Evolutionary conservation across 2,113 vertebrate genomes (phyloP).

Genomic region (Myocastor coypus): DNA sequence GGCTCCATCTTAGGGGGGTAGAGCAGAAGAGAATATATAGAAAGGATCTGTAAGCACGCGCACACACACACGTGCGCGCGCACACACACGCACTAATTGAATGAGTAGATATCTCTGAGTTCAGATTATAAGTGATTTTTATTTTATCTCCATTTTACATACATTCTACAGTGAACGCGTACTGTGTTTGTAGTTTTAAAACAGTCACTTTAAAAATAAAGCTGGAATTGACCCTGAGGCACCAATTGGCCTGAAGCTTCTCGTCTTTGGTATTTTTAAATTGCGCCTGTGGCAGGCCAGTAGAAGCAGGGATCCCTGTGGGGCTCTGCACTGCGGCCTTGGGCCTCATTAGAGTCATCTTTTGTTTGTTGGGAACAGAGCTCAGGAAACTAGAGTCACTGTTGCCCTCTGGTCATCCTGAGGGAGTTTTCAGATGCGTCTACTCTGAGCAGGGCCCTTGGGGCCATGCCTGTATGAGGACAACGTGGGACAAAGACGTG

Average conservation of each 20-base stretch:
- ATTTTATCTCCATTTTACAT: conserved; percentile 12
- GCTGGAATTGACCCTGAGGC: conserved; percentile 29
- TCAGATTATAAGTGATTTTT: neutral
- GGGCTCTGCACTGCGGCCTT: neutral
- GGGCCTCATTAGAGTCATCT: conserved; percentile 45
- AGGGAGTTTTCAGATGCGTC: neutral
- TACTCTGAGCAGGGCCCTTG: neutral
- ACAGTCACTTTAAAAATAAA: conserved; percentile 15
- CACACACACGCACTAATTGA: neutral
- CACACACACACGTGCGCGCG: too few species aligned
- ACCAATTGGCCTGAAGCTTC: neutral
- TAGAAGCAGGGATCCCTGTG: neutral
- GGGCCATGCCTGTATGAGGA: neutral
- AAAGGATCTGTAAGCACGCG: too few species aligned
- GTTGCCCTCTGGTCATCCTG: conserved; percentile 45
- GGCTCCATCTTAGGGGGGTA: neutral
- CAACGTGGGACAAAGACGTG: too few species aligned
- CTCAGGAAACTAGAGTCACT: neutral
- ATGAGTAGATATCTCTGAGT: neutral
- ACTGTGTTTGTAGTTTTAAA: neutral
- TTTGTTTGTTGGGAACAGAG: neutral
- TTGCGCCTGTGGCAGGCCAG: neutral
- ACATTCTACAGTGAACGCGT: neutral
- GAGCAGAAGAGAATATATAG: neutral
- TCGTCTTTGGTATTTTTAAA: neutral